Percentiles rank a stretch among this genome's conserved stretches.
Conservation (phyloP, 2,113 vertebrate genomes). For the Toxotes jaculatrix region DNA sequence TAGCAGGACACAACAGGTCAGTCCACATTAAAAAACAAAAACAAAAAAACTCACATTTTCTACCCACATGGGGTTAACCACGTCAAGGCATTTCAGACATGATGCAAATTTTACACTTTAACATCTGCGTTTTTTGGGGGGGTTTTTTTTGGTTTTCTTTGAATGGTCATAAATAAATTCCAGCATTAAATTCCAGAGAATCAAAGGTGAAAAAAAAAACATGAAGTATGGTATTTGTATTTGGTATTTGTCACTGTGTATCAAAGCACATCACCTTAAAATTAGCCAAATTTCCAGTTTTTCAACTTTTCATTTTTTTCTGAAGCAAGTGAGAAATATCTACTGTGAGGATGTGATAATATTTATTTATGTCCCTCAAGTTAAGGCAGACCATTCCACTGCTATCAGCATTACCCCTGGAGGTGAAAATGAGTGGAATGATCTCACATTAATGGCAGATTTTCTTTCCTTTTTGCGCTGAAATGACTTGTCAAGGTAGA, state of each 20-base stretch:
- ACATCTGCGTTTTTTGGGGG: not conserved
- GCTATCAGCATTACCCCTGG: not conserved
- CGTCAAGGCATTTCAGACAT: not conserved
- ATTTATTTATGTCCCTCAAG: not conserved
- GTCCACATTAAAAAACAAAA: not conserved
- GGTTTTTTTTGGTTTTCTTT: not conserved
- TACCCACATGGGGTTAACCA: not conserved
- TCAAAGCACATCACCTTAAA: not conserved
- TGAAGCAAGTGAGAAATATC: conserved; percentile 2
- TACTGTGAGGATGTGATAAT: not conserved
- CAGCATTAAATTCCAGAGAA: not conserved
- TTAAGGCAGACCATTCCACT: not conserved
- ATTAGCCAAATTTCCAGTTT: not conserved
- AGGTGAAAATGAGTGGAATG: not conserved
- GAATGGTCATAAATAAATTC: not conserved
- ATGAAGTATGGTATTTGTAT: not conserved
- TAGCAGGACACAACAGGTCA: not conserved
- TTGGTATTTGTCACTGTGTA: not conserved
- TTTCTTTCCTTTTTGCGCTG: not conserved
- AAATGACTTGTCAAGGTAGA: conserved; percentile 1
- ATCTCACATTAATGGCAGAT: not conserved
- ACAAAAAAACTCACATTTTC: not conserved
- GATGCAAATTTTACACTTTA: not conserved
- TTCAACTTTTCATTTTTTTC: not conserved
- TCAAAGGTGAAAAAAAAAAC: not conserved